Evolutionary conservation across 2,888 invertebrate genomes (phyloP).

Genomic region (Drosophila flavopinicola): DNA sequence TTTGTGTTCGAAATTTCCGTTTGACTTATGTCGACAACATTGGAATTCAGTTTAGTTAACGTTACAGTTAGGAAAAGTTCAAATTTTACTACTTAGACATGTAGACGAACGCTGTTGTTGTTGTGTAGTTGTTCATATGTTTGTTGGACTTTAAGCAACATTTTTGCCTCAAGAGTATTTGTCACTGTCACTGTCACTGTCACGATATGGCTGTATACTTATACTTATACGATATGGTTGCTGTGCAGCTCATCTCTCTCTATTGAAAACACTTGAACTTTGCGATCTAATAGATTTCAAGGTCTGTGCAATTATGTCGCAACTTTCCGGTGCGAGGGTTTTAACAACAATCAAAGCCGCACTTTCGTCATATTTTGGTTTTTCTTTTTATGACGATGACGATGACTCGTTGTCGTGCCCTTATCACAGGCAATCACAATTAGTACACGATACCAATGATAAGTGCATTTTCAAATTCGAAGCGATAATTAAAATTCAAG

Average conservation of each 20-base stretch:
- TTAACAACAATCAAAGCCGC: neutral
- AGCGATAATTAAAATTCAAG: constrained; percentile 4
- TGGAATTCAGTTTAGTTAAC: no score
- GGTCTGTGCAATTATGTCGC: constrained; percentile 22
- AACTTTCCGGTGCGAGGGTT: constrained; percentile 1
- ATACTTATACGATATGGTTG: constrained; percentile 13
- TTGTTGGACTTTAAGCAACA: constrained; percentile 21
- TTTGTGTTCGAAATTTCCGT: no score
- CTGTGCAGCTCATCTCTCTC: constrained; percentile 1
- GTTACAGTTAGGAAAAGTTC: no score
- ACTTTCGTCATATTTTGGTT: neutral
- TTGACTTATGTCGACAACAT: no score
- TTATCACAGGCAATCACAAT: constrained; percentile 38
- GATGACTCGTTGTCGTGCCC: constrained; percentile 3
- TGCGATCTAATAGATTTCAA: constrained; percentile 44
- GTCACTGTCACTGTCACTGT: no score
- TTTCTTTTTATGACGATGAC: neutral
- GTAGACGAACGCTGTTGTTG: neutral
- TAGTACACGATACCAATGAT: constrained; percentile 23
- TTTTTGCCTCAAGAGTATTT: constrained; percentile 15
- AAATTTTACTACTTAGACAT: no score
- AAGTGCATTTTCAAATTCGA: constrained; percentile 22
- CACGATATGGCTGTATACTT: no score
- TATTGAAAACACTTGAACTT: constrained; percentile 48
- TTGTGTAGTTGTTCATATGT: neutral